These are phyloP conservation scores for Pheosia tremula DNA, from an alignment of 2,888 invertebrate species.

Conservation along the genomic window DNA sequence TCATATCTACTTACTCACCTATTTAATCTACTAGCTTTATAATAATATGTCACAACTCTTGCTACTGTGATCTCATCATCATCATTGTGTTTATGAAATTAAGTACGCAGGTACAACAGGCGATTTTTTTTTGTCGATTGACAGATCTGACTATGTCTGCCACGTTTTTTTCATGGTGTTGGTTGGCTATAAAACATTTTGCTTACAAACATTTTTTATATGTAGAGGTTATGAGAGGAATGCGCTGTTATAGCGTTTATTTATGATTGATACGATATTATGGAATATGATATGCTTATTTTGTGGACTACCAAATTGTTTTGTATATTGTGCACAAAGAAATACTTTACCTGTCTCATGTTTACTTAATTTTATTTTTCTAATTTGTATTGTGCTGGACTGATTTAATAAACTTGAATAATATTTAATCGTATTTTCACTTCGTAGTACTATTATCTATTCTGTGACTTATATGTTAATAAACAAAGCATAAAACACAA, in stretches of 20 bases:
- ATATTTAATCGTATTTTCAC: constrained; percentile 58
- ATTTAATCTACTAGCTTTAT: background rate
- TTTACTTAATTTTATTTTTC: constrained; percentile 32
- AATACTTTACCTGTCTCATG: constrained; percentile 17
- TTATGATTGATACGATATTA: background rate
- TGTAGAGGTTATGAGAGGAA: no score
- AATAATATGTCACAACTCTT: background rate
- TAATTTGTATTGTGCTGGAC: constrained; percentile 46
- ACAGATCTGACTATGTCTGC: no score
- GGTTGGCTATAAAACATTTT: no score
- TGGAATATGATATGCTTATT: background rate
- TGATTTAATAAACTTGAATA: constrained; percentile 52
- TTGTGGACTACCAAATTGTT: constrained; percentile 1
- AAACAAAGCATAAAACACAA: constrained; percentile 4
- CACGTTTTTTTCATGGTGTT: no score
- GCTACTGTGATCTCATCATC: background rate
- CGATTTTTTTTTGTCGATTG: no score
- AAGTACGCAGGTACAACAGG: no score
- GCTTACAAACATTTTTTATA: no score
- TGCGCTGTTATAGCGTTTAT: background rate
- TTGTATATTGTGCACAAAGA: constrained; percentile 3
- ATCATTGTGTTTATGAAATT: background rate
- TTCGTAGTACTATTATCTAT: constrained; percentile 20
- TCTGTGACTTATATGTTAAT: background rate
- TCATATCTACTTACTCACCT: background rate